Percentiles rank a stretch among this genome's conserved stretches.
Evolutionary conservation across 2,888 invertebrate species (phyloP).

Genomic region (Clunio marinus): DNA sequence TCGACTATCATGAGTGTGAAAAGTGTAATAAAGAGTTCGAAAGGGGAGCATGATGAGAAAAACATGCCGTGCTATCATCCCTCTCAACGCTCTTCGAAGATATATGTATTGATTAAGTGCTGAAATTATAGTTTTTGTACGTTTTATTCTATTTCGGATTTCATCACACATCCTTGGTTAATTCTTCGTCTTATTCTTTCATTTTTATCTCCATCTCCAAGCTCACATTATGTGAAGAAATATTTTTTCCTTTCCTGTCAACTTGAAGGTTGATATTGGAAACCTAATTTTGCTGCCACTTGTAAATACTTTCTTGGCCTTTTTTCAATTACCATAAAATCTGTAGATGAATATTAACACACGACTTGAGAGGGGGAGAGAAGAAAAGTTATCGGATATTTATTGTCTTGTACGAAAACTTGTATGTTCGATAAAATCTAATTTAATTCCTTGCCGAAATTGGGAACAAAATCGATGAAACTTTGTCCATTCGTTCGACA

Average conservation of each 20-base stretch:
- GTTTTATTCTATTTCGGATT: conserved; percentile 17
- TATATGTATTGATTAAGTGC: conserved; percentile 36
- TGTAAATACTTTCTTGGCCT: background rate
- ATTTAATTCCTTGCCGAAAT: conserved; percentile 28
- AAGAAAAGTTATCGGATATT: conserved; percentile 10
- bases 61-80: too few species aligned
- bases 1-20: too few species aligned
- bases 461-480: too few species aligned
- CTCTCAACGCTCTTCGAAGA: conserved; percentile 26
- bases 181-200: too few species aligned
- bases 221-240: background rate
- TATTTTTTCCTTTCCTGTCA: too few species aligned
- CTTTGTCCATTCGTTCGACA: too few species aligned
- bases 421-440: conserved; percentile 24
- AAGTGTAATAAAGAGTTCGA: background rate
- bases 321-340: conserved; percentile 28
- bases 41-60: too few species aligned
- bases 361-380: background rate
- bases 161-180: background rate
- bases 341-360: background rate
- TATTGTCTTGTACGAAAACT: background rate
- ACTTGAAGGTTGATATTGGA: background rate
- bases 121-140: conserved; percentile 34
- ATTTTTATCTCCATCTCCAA: too few species aligned
- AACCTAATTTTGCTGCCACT: conserved; percentile 5